Conservation (phyloP, 2,888 invertebrate species). For the Amorpha juglandis region DNA sequence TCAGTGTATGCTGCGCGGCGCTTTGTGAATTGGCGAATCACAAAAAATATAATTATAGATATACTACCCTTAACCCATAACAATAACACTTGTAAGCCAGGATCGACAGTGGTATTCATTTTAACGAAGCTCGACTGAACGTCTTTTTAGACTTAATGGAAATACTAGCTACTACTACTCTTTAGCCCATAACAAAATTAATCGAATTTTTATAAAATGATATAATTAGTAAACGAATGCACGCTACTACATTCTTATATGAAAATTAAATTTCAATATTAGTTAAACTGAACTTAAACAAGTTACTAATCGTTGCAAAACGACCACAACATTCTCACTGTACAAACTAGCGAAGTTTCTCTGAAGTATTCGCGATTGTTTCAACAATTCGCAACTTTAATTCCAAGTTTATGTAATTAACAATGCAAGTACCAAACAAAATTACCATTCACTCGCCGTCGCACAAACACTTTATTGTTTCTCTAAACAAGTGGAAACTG, state of each 20-base stretch:
- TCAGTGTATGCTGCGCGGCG: neutral
- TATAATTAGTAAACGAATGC: too few species aligned
- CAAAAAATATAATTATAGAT: too few species aligned
- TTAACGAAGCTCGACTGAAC: too few species aligned
- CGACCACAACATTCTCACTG: neutral
- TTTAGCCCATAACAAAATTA: too few species aligned
- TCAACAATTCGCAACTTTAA: conserved; percentile 11
- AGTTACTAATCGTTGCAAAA: neutral
- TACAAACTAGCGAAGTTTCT: neutral
- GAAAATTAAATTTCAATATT: too few species aligned
- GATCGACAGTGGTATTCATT: too few species aligned
- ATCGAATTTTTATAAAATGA: too few species aligned
- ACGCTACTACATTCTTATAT: too few species aligned
- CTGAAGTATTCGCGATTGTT: conserved; percentile 1
- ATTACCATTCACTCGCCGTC: conserved; percentile 9
- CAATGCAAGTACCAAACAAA: conserved; percentile 16
- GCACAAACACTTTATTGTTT: conserved; percentile 16
- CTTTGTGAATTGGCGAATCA: neutral
- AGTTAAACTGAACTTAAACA: neutral
- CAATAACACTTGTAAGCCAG: too few species aligned
- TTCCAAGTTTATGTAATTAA: conserved; percentile 18
- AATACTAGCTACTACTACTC: too few species aligned
- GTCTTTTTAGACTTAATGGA: too few species aligned
- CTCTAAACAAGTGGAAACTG: conserved; percentile 2
- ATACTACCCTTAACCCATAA: too few species aligned